Evolutionary conservation across 2,888 invertebrate genomes (phyloP), one percentile per base, ranked within the genome.

Genomic region (Lumbricus terrestris): DNA sequence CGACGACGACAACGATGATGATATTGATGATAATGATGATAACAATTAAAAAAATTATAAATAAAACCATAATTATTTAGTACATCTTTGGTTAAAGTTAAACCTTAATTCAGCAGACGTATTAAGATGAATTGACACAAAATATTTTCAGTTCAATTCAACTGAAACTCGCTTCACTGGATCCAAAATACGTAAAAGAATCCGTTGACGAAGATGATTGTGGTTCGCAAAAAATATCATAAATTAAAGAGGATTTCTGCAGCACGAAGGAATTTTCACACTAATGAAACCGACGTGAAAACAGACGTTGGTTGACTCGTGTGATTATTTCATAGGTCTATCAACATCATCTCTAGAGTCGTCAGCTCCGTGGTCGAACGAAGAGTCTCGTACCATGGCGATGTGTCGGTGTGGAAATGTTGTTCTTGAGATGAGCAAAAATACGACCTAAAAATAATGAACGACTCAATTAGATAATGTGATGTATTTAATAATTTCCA

Each of bases 391-490:
- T 89, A 33, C 35, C 88, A 8, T 20, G 16, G 34, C 88, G 89
- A 37, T 69, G 40, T 20, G 89, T 88, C 29, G 69, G 83, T n/a
- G 18, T 34, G 33, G 90, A 90, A 23, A 91, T 88, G 88, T 91
- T 92, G 90, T 93, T 93, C 91, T 94, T 94, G 33, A 94, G 92
- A 91, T 94, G 94, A 69, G 93, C 93, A 90, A 94, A 92, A 89
- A 92, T 93, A 88, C 94, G 91, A 42, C 94, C 94, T 94, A 92
- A 40, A 93, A 93, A 42, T 34, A 82, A 35, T 85, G 23, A n/a
- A 47, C 47, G 23, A 47, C 23, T 47, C 23, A 47, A 47, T 47
- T 3, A 47, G n/a, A n/a, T n/a, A n/a, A n/a, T n/a, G n/a, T n/a
- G n/a, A n/a, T n/a, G n/a, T n/a, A n/a, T n/a, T n/a, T n/a, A n/a